Conservation (phyloP, 2,113 vertebrate species). For the Saccopteryx leptura region DNA sequence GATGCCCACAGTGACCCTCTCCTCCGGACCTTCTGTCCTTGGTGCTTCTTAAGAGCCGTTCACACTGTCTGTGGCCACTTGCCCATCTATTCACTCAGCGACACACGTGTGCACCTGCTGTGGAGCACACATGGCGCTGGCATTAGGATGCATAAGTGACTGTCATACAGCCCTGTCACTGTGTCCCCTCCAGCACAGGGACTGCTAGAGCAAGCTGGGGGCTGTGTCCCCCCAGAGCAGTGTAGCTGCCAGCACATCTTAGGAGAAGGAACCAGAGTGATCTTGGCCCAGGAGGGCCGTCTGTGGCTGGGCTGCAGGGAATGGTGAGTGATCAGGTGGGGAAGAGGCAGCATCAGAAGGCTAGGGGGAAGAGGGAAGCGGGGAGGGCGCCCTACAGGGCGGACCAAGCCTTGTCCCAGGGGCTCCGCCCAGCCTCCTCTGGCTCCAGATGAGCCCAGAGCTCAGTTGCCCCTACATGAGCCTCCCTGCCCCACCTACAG, state of each 20-base stretch:
- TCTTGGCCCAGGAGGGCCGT: conserved; percentile 86
- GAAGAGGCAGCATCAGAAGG: not conserved
- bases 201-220: conserved; percentile 91
- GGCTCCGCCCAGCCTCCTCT: not conserved
- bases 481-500: no score
- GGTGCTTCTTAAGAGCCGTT: not conserved
- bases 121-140: not conserved
- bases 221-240: conserved; percentile 87
- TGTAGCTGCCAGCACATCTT: conserved; percentile 91
- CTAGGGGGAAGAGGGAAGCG: no score
- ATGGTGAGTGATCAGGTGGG: conserved; percentile 87
- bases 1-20: not conserved
- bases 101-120: not conserved
- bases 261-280: conserved; percentile 68
- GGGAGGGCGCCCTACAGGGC: not conserved
- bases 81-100: rapidly evolving
- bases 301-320: conserved; percentile 91
- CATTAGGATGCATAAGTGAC: rapidly evolving
- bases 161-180: no score
- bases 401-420: not conserved
- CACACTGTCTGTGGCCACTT: rapidly evolving
- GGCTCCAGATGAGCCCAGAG: not conserved
- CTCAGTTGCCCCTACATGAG: not conserved
- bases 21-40: not conserved
- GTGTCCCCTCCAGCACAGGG: conserved; percentile 84